phyloP scores from a whole-genome alignment of 1,140 invertebrate species.

The Riptortus pedestris region DNA sequence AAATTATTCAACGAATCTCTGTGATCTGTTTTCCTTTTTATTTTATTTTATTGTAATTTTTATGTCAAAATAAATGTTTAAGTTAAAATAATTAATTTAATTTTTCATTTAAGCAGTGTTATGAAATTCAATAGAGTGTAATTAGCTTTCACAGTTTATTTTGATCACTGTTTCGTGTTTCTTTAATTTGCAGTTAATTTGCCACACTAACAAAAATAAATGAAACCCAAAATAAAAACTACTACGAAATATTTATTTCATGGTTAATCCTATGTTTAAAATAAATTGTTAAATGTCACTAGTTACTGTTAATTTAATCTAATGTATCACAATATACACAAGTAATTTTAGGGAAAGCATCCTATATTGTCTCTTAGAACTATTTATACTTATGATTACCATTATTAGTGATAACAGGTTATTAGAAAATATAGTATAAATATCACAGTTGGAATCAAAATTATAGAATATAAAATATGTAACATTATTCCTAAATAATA shows the following conservation, averaged over 20 bases:
- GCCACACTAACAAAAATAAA: too few species aligned
- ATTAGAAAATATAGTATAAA: neutral
- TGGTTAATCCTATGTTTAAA: too few species aligned
- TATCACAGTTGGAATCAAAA: neutral
- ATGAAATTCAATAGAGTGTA: too few species aligned
- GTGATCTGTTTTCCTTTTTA: constrained; percentile 1
- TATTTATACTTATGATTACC: neutral
- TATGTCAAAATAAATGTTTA: too few species aligned
- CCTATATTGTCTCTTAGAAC: neutral
- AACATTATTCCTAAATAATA: too few species aligned
- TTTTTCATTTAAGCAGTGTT: too few species aligned
- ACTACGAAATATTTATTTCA: too few species aligned
- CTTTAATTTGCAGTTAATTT: neutral
- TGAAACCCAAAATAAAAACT: too few species aligned
- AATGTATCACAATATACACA: neutral
- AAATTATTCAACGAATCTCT: constrained; percentile 1
- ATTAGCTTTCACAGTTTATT: too few species aligned
- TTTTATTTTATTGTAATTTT: neutral
- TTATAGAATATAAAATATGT: neutral
- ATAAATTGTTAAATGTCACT: too few species aligned
- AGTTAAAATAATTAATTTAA: too few species aligned
- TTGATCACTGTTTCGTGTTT: neutral
- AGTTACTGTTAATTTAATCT: neutral
- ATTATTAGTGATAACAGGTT: neutral
- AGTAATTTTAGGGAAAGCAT: neutral